Base-by-base conservation (phyloP, 2,797 vertebrate species). In the Labeo calbasu region DNA sequence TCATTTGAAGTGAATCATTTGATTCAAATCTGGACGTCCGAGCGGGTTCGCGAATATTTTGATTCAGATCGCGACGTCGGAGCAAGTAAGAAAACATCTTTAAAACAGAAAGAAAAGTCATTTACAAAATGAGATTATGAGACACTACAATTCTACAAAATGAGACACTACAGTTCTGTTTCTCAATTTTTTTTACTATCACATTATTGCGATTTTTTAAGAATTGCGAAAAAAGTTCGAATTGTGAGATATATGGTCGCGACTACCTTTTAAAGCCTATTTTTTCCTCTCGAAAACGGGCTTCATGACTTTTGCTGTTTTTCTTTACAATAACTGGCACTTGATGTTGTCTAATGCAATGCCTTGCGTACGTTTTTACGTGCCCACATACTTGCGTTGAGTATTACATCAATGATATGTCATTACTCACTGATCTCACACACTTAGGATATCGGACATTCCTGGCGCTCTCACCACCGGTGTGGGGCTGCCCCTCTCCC, bases 401-500 rank as follows among this genome's bases (percentile, higher is more conserved):
- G 25, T 12, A 17, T 55, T 32, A 80, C 78, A 32, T 69, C 63
- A 69, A 21, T 51, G 50, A 23, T 5, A 5, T n/a, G 32, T 59
- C 21, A 57, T 59, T 36, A 76, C 25, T 79, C 17, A 28, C 46
- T 12, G n/a, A 51, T 21, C 17, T 36, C 50, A 55, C 50, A 2
- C 19, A 17, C 28, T 25, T 23, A 36, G 4, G 32, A 4, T 4
- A 53, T 53, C 48, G 48, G 28, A 51, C 51, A 40, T 76, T 40
- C 50, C 72, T 25, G 69, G n/a, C 19, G 13, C 36, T 40, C 1
- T 32, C 12, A 21, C 51, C 15, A 50, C 51, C 51, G 51, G 25
- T 76, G 51, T 21, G 73, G 32, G 53, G 40, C 73, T 8, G 28
- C n/a, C 21, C 19, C 36, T 77, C 57, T 63, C 78, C 32, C 63